A percentile compares a stretch with the other conserved stretches of the same genome.
Conservation (phyloP, 2,888 invertebrate species). For the Ditylenchus weischeri region DNA sequence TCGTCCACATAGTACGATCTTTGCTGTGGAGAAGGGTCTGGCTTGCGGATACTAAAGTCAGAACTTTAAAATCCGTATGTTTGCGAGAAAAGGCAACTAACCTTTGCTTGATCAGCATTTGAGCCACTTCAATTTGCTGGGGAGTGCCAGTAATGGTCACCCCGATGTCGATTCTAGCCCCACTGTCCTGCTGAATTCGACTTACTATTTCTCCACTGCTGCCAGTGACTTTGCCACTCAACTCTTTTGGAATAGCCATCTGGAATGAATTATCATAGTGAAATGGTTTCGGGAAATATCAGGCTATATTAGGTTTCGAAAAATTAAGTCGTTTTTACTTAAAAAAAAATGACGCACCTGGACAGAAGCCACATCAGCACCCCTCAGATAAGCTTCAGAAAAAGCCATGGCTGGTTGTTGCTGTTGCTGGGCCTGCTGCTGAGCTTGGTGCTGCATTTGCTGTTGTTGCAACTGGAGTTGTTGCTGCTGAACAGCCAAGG, state of each 20-base stretch:
- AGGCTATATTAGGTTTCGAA: too few species aligned
- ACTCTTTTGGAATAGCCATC: constrained; percentile 97
- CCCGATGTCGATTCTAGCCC: constrained; percentile 66
- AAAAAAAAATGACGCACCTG: constrained; percentile 8
- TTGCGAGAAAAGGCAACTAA: constrained; percentile 58
- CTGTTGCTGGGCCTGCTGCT: constrained; percentile 10
- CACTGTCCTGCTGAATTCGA: constrained; percentile 83
- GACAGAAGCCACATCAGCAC: constrained; percentile 20
- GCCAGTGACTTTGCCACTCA: constrained; percentile 97
- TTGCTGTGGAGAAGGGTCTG: too few species aligned
- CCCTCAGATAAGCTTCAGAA: constrained; percentile 10
- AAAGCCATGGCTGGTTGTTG: constrained; percentile 20
- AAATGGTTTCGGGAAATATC: constrained; percentile 3
- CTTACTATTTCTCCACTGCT: constrained; percentile 70
- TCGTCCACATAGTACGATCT: too few species aligned
- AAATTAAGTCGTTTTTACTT: too few species aligned
- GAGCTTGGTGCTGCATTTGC: too few species aligned
- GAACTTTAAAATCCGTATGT: too few species aligned
- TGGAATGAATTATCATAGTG: constrained; percentile 63
- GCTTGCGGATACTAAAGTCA: too few species aligned
- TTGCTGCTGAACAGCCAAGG: too few species aligned
- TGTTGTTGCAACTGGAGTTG: too few species aligned
- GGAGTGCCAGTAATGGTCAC: constrained; percentile 53
- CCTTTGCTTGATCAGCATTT: constrained; percentile 97
- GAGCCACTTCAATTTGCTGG: constrained; percentile 94